Evolutionary conservation across 2,888 invertebrate species (phyloP).

Genomic region (Noctua comes): DNA sequence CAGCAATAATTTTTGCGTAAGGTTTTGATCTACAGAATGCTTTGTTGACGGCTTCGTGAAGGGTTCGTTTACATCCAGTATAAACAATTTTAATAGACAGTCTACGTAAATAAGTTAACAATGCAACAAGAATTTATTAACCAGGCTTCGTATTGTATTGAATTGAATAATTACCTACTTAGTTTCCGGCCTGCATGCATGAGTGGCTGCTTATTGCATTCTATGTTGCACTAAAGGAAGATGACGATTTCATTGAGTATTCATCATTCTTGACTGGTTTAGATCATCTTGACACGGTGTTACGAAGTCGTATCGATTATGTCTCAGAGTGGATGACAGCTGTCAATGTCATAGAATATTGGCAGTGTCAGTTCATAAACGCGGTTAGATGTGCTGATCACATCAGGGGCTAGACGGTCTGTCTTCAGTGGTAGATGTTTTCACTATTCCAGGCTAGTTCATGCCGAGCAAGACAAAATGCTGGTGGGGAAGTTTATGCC

Average conservation of each 20-base stretch:
- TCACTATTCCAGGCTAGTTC: not conserved
- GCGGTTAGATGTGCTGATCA: not conserved
- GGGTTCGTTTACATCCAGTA: no score
- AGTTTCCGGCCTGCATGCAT: constrained; percentile 54
- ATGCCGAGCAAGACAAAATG: no score
- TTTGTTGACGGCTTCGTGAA: no score
- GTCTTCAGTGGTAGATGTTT: not conserved
- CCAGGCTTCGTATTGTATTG: constrained; percentile 38
- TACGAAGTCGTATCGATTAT: constrained; percentile 12
- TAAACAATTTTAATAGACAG: constrained; percentile 3
- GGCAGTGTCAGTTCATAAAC: not conserved
- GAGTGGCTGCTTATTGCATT: constrained; percentile 54
- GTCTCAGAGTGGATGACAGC: not conserved
- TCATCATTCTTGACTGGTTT: constrained; percentile 26
- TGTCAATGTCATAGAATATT: not conserved
- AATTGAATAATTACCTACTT: constrained; percentile 52
- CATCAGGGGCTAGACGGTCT: no score
- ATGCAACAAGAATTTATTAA: constrained; percentile 39
- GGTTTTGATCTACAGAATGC: no score
- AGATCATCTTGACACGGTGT: constrained; percentile 18
- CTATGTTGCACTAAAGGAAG: constrained; percentile 32
- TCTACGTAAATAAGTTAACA: constrained; percentile 33
- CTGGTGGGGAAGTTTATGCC: no score
- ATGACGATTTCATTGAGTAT: constrained; percentile 40
- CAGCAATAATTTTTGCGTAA: no score